Evolutionary conservation across 1,140 invertebrate genomes (phyloP), one percentile per base, ranked within the genome.

Genomic region (Rhyzopertha dominica): DNA sequence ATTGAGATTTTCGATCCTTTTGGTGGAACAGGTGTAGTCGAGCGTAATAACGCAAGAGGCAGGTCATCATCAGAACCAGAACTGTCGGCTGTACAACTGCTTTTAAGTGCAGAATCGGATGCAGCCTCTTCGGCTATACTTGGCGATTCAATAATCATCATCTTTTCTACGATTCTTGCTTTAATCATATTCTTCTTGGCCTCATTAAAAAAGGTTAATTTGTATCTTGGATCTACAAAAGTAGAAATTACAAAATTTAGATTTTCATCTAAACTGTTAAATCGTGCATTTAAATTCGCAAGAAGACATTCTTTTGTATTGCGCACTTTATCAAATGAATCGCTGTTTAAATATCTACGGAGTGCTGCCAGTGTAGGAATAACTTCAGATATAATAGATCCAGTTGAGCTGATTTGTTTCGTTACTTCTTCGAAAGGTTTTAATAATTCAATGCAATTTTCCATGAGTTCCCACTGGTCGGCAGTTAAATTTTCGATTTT

Each of bases 401-500:
- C 12, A 14, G 10, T 17, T 14, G 32, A 35, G 16, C 32, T 35
- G 10, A 17, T 35, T n/a, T 9, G 18, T n/a, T 35, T 35, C 10
- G 16, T 35, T 19, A 35, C 22, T 14, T 35, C 32, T 7, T 35
- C 32, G 22, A 35, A 35, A 4, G 16, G 16, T 17, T 35, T 7
- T 35, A 17, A 16, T 35, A 35, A n/a, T n/a, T n/a, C n/a, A n/a
- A n/a, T n/a, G n/a, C n/a, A 16, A 14, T 35, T 35, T n/a, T 26
- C 24, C 24, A 36, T 36, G 3, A 36, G 13, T 14, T 23, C 36
- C 23, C 31, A 26, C 28, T 43, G 26, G 26, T 31, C 18, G 16
- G 42, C 30, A 19, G 42, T 43, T 20, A 35, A 43, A 43, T 43
- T 35, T 28, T 7, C 5, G 28, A 34, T 22, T 24, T 13, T 19